phyloP scores from a whole-genome alignment of 2,797 vertebrate species.

The Centroberyx gerrardi region DNA sequence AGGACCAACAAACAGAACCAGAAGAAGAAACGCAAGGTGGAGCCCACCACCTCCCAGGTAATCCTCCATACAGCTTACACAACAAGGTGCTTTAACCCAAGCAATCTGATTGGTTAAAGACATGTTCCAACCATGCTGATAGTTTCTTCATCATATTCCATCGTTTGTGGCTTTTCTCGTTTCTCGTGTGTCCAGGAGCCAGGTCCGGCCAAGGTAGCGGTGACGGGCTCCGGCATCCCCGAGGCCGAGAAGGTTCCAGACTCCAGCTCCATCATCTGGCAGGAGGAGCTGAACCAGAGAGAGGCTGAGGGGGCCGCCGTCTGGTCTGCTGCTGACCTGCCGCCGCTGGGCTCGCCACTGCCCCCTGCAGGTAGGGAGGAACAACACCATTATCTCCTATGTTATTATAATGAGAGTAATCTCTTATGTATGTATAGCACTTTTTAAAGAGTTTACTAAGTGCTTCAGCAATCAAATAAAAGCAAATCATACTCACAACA shows the following conservation, averaged over 20 bases:
- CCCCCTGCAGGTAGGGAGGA: conserved; percentile 76
- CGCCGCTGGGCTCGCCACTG: conserved; percentile 72
- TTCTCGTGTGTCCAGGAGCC: conserved; percentile 77
- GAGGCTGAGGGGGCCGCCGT: conserved; percentile 82
- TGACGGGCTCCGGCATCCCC: conserved; percentile 87
- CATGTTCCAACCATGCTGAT: too few species aligned
- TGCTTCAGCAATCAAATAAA: not conserved
- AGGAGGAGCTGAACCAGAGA: conserved; percentile 88
- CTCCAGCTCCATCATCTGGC: conserved; percentile 90
- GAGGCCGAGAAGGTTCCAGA: conserved; percentile 87
- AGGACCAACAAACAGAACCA: conserved; percentile 91
- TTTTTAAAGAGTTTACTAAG: too few species aligned
- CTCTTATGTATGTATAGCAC: too few species aligned
- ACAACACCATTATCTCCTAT: too few species aligned
- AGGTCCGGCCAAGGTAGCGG: conserved; percentile 88
- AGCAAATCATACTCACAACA: not conserved
- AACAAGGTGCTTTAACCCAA: not conserved
- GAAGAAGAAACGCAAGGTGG: conserved; percentile 91
- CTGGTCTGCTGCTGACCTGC: conserved; percentile 81
- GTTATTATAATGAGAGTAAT: too few species aligned
- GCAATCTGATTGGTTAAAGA: not conserved
- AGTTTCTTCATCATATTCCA: not conserved
- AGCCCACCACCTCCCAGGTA: conserved; percentile 88
- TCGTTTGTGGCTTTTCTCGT: not conserved
- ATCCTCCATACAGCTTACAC: not conserved